Conservation (phyloP, 2,888 invertebrate species). For the Agrochola circellaris region DNA sequence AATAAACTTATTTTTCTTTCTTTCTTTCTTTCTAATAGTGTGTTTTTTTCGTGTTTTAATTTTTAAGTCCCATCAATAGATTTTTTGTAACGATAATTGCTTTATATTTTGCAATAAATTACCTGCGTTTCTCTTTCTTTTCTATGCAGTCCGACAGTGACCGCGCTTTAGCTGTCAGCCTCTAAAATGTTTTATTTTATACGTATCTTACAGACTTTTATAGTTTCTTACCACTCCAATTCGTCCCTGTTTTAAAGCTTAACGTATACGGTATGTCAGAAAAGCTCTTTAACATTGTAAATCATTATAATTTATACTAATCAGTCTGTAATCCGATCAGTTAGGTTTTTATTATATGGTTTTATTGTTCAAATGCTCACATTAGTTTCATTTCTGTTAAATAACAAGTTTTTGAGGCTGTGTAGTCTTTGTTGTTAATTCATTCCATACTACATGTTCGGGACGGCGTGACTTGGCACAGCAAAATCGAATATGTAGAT, state of each 20-base stretch:
- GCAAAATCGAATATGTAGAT: no score
- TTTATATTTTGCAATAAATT: no score
- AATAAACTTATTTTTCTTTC: no score
- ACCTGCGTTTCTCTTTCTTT: no score
- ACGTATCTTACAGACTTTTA: neutral
- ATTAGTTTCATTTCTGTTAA: neutral
- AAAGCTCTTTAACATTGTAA: slow-evolving; percentile 28
- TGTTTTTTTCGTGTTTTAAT: no score
- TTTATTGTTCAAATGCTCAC: slow-evolving; percentile 4
- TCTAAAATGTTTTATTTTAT: slow-evolving; percentile 1
- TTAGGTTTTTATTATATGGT: neutral
- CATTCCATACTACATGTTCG: no score
- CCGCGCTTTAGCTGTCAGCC: no score
- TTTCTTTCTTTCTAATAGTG: no score
- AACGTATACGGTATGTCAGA: neutral
- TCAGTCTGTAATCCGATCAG: slow-evolving; percentile 19
- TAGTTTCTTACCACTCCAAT: neutral
- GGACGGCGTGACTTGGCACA: no score
- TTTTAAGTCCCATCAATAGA: no score
- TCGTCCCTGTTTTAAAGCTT: slow-evolving; percentile 5
- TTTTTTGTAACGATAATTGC: no score
- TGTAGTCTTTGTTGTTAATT: neutral
- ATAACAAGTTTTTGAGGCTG: neutral
- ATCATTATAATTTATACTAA: slow-evolving; percentile 23
- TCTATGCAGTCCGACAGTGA: no score